Base-by-base conservation (phyloP, 1,140 invertebrate species). In the Amyelois transitella region DNA sequence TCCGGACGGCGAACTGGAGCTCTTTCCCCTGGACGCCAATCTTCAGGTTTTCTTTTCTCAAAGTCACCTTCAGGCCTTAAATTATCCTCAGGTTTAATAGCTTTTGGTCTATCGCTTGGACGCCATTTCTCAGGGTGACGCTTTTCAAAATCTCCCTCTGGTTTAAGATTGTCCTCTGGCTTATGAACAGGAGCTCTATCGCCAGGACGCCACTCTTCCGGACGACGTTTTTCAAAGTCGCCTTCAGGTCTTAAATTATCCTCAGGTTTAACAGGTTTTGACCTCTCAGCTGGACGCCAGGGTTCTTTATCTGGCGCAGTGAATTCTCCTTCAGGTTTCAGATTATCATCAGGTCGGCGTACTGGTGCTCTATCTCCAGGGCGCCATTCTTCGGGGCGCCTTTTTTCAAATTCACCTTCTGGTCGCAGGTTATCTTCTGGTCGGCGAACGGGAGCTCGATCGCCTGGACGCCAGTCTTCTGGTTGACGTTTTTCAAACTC, bases 201-300 rank as follows among this genome's bases (percentile, higher is more conserved):
- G 60, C 85, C 78, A 53, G 88, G 66, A 28, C 75, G 70, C 86
- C 84, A 77, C 70, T 89, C 53, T 18, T 86, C 67, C 43, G 82
- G 69, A 47, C 77, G 62, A n/a, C 84, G 70, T 61, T 71, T 56
- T 60, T 90, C 90, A 67, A 92, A 94, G 19, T 88, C 83, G 5
- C 90, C 90, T 74, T 91, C 90, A 44, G 89, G 84, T 44, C 67
- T 81, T 0, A 92, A 64, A 66, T 91, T 90, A 69, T 91, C 91
- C 5, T 68, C 62, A 51, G 86, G 89, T 21, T 62, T 57, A 67
- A 80, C 54, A 74, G 69, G 59, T 38, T n/a, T n/a, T 73, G 77
- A 52, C 75, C 86, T 72, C 14, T 87, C 69, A 63, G 87, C 86
- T 47, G 78, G 84, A 38, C 69, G 72, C 81, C 58, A 84, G 91